Base-by-base conservation (phyloP, 1,140 invertebrate genomes). In the Riptortus pedestris region DNA sequence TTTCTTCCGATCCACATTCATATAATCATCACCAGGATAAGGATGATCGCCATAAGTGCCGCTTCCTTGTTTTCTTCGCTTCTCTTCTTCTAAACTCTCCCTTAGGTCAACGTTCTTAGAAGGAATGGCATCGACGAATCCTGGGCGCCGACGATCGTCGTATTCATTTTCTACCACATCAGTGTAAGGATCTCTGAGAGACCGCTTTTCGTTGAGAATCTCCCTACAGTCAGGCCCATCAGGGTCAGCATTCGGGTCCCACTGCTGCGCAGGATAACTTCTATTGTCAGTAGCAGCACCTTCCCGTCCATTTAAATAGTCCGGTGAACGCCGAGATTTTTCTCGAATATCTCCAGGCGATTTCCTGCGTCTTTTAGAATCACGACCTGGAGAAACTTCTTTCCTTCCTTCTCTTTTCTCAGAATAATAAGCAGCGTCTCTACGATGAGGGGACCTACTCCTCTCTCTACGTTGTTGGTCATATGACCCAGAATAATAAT, bases 21-120 rank as follows among this genome's bases (percentile, higher is more conserved):
- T 47, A 55, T 55, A 38, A 14, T 55, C 24, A 1, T 22, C 18
- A 26, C 11, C 4, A n/a, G 51, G 0, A 55, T 55, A 55, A 27
- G 20, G 20, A 4, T 24, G 20, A 22, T 55, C 51, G 3, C 51
- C n/a, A 22, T 51, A 22, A n/a, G n/a, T n/a, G n/a, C n/a, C n/a
- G n/a, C n/a, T n/a, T 2, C n/a, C 48, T 16, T 24, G 18, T 14
- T 24, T 55, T 16, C 51, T 18, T 55, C 51, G 20, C 26, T 55
- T 55, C 12, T 55, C 51, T 55, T 55, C 51, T 55, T 55, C 51
- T 24, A 55, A 24, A 27, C 18, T 24, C 26, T 55, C 51, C 18
- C 51, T 18, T 24, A 55, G 51, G 14, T 55, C 51, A 16, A 24
- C 51, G 24, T 55, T 55, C 14, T 38, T 38, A 7, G 31, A 14